A percentile compares a stretch with the other conserved stretches of the same genome.
Conservation (phyloP, 2,113 vertebrate genomes). For the Seriola dumerili region DNA sequence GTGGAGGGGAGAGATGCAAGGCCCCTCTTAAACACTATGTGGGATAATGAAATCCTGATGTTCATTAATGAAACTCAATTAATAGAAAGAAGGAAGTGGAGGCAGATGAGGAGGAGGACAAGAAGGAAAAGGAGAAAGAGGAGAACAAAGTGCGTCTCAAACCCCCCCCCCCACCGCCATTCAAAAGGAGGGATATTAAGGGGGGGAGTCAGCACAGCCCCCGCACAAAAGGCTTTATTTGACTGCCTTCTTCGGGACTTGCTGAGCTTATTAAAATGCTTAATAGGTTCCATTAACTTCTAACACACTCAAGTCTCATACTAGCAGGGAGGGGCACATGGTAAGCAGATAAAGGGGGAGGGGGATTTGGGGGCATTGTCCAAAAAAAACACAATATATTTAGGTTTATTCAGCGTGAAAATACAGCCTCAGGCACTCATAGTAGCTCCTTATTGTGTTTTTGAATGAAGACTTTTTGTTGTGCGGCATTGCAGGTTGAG, state of each 20-base stretch:
- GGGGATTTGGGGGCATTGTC: constrained; percentile 71
- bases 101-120: constrained; percentile 66
- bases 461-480: constrained; percentile 3
- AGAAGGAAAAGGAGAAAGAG: constrained; percentile 53
- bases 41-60: constrained; percentile 86
- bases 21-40: constrained; percentile 67
- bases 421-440: neutral
- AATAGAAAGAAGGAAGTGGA: constrained; percentile 71
- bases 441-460: constrained; percentile 26
- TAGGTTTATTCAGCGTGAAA: constrained; percentile 55
- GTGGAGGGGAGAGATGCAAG: constrained; percentile 7
- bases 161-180: constrained; percentile 52
- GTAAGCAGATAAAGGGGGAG: constrained; percentile 3
- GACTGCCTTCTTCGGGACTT: constrained; percentile 79
- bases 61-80: constrained; percentile 88
- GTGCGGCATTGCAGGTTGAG: constrained; percentile 24
- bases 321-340: constrained; percentile 39
- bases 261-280: constrained; percentile 85
- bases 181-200: constrained; percentile 76
- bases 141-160: constrained; percentile 59
- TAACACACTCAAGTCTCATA: constrained; percentile 64
- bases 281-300: constrained; percentile 85
- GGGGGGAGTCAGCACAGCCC: constrained; percentile 63
- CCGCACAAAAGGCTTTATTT: constrained; percentile 80
- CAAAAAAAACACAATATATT: constrained; percentile 52